A percentile compares a stretch with the other conserved stretches of the same genome.
Conservation (phyloP, 2,888 invertebrate genomes). For the Ochropleura plecta region DNA sequence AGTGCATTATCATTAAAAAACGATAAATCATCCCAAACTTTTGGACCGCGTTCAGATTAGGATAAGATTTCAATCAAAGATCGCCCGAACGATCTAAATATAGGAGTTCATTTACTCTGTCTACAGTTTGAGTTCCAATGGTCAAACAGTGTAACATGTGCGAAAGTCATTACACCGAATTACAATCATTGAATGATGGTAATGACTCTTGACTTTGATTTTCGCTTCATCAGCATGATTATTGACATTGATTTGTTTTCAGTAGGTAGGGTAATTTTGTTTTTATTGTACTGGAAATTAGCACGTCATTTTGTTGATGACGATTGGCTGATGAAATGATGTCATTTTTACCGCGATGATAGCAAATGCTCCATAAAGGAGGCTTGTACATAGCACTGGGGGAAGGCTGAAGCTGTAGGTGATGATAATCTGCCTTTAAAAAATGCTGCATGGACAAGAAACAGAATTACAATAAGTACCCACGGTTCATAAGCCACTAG, state of each 20-base stretch:
- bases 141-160: constrained; percentile 29
- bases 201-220: background rate
- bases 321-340: constrained; percentile 18
- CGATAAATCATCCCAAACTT: constrained; percentile 43
- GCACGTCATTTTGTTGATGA: background rate
- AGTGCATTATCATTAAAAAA: constrained; percentile 33
- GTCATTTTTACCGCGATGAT: constrained; percentile 22
- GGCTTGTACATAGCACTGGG: background rate
- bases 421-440: background rate
- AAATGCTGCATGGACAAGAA: background rate
- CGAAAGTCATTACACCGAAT: constrained; percentile 31
- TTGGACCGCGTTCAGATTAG: constrained; percentile 47
- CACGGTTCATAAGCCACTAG: background rate
- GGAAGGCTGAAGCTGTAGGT: background rate
- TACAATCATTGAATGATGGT: constrained; percentile 6
- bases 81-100: constrained; percentile 60
- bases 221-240: constrained; percentile 18
- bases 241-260: constrained; percentile 3
- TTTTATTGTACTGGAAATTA: constrained; percentile 14
- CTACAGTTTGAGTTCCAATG: constrained; percentile 41
- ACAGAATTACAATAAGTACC: background rate
- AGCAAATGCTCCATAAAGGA: background rate
- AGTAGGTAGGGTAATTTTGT: background rate
- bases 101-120: constrained; percentile 70
- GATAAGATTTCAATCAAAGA: constrained; percentile 59